phyloP scores from a whole-genome alignment of 2,797 vertebrate genomes.

The Ara ararauna region DNA sequence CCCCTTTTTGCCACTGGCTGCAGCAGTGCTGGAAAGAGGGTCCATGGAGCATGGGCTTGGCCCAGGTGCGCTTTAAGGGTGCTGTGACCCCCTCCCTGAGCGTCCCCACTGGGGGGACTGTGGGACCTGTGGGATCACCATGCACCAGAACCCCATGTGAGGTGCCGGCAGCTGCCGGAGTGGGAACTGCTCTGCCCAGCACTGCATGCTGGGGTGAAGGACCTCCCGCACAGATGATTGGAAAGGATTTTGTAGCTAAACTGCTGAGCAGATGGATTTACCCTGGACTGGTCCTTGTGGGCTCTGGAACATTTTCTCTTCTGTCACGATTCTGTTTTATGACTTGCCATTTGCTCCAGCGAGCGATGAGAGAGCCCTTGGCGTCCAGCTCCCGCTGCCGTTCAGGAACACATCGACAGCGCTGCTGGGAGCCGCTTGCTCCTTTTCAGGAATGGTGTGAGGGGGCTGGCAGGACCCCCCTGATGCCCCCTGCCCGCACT shows the following conservation, averaged over 20 bases:
- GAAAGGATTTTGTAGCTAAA: slow-evolving; percentile 56
- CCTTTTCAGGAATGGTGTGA: neutral
- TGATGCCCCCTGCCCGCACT: neutral
- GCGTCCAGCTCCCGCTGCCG: neutral
- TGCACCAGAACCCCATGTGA: rapidly evolving
- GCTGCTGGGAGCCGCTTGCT: rapidly evolving
- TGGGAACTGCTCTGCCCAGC: neutral
- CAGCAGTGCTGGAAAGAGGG: too few species aligned
- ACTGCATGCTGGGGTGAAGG: neutral
- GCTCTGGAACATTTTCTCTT: slow-evolving; percentile 66
- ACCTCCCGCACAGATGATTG: neutral
- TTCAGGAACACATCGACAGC: neutral
- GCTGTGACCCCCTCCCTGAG: rapidly evolving
- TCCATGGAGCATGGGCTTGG: neutral
- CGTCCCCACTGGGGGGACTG: rapidly evolving
- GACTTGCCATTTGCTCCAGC: slow-evolving; percentile 63
- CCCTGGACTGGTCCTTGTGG: slow-evolving; percentile 55
- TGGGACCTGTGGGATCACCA: neutral
- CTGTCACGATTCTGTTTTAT: slow-evolving; percentile 58
- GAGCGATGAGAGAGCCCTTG: slow-evolving; percentile 37
- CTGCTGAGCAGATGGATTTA: slow-evolving; percentile 72
- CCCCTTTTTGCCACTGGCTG: neutral
- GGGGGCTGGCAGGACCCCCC: neutral
- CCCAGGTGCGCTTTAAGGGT: rapidly evolving
- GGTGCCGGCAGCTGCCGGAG: neutral